phyloP scores from a whole-genome alignment of 2,888 invertebrate genomes.

The Morpho helenor region DNA sequence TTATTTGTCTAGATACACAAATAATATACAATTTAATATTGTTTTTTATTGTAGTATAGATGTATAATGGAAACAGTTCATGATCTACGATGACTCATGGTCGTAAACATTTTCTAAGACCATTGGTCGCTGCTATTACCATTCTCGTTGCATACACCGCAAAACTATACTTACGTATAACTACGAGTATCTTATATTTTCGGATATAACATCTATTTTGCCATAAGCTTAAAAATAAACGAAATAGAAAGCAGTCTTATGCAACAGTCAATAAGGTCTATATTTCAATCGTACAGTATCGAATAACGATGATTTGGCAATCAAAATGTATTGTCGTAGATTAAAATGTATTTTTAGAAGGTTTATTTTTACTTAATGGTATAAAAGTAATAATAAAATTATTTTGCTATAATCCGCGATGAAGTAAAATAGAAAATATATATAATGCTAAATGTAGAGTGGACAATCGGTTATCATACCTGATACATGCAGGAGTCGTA shows the following conservation, averaged over 20 bases:
- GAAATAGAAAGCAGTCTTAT: background rate
- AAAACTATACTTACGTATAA: background rate
- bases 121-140: conserved; percentile 23
- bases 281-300: background rate
- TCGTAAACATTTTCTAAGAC: conserved; percentile 30
- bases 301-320: too few species aligned
- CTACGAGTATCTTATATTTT: background rate
- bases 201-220: background rate
- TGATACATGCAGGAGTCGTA: too few species aligned
- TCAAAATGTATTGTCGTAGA: too few species aligned
- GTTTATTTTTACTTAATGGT: too few species aligned
- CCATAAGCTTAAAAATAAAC: background rate
- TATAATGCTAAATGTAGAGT: too few species aligned
- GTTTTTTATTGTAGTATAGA: background rate
- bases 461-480: too few species aligned
- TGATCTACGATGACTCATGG: conserved; percentile 28
- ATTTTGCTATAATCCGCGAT: too few species aligned
- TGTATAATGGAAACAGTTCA: conserved; percentile 20
- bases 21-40: too few species aligned
- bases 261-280: background rate
- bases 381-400: too few species aligned
- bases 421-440: too few species aligned
- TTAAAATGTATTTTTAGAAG: too few species aligned
- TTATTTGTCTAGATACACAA: too few species aligned
- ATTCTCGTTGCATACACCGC: conserved; percentile 13